Percentiles rank a stretch among this genome's conserved stretches.
Conservation (phyloP, 2,888 invertebrate genomes). For the Notocelia uddmanniana region DNA sequence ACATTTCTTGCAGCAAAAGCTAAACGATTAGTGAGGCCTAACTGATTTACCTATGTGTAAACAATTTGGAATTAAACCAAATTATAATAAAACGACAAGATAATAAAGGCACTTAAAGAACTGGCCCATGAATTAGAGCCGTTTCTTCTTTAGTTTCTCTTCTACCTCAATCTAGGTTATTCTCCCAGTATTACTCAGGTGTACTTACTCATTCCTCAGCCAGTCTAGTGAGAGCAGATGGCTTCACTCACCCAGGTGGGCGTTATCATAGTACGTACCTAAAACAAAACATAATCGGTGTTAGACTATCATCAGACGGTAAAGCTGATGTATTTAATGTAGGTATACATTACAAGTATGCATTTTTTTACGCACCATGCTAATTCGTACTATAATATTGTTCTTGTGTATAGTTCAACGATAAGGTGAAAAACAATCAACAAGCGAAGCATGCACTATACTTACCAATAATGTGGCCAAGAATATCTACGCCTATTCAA, state of each 20-base stretch:
- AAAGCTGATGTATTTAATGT: background rate
- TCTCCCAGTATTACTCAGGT: background rate
- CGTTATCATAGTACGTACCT: background rate
- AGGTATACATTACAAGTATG: background rate
- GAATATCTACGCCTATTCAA: slow-evolving; percentile 2
- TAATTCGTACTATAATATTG: background rate
- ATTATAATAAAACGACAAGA: background rate
- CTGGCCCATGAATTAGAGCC: background rate
- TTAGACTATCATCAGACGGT: too few relatives aligned
- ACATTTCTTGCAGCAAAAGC: slow-evolving; percentile 11
- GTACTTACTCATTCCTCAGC: background rate
- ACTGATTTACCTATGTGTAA: slow-evolving; percentile 14
- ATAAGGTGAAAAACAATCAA: background rate
- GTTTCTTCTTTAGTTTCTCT: background rate
- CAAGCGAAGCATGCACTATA: background rate
- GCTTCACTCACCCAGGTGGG: too few relatives aligned
- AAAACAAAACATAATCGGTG: background rate
- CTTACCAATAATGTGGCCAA: background rate
- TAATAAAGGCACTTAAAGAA: background rate
- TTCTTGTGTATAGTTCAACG: background rate
- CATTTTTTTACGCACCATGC: background rate
- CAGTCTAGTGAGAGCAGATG: too few relatives aligned
- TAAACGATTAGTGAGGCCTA: slow-evolving; percentile 37
- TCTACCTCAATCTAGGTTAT: background rate
- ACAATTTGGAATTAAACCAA: background rate